phyloP scores from a whole-genome alignment of 2,113 vertebrate species.

The Channa maculata region DNA sequence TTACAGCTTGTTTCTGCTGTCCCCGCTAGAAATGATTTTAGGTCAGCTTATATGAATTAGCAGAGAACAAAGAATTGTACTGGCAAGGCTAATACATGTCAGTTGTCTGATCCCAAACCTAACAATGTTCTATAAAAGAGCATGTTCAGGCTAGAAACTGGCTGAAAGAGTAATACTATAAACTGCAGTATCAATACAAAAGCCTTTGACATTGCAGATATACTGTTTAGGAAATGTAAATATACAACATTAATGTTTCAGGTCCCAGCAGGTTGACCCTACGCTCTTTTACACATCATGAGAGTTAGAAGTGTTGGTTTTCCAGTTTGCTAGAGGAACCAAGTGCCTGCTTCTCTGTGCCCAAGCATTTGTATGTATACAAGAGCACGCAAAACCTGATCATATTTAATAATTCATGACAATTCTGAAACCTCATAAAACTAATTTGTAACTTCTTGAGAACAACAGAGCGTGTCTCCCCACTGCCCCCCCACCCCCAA shows the following conservation, averaged over 20 bases:
- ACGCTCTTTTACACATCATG: slow-evolving; percentile 57
- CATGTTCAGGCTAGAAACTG: too few relatives aligned
- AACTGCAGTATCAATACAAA: too few relatives aligned
- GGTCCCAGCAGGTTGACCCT: slow-evolving; percentile 35
- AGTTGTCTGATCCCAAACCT: too few relatives aligned
- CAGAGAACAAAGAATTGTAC: too few relatives aligned
- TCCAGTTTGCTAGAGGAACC: slow-evolving; percentile 79
- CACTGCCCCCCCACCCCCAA: slow-evolving; percentile 9
- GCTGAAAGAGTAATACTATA: too few relatives aligned
- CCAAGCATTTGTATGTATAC: slow-evolving; percentile 47
- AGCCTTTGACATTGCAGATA: too few relatives aligned
- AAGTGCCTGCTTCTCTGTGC: slow-evolving; percentile 22
- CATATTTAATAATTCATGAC: slow-evolving; percentile 80
- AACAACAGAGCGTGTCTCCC: slow-evolving; percentile 60
- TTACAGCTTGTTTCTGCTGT: too few relatives aligned
- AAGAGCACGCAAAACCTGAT: slow-evolving; percentile 74
- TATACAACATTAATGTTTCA: neutral
- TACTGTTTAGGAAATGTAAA: too few relatives aligned
- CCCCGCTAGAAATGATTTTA: too few relatives aligned
- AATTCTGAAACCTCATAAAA: slow-evolving; percentile 72
- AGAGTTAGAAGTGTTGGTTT: slow-evolving; percentile 82
- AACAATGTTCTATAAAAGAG: too few relatives aligned
- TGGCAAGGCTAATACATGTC: too few relatives aligned
- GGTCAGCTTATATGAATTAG: too few relatives aligned
- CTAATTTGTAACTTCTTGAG: slow-evolving; percentile 74